These are phyloP conservation scores for Actinostola sp. DNA, from an alignment of 92 coral and sea anemone genomes.

Conservation along the genomic window DNA sequence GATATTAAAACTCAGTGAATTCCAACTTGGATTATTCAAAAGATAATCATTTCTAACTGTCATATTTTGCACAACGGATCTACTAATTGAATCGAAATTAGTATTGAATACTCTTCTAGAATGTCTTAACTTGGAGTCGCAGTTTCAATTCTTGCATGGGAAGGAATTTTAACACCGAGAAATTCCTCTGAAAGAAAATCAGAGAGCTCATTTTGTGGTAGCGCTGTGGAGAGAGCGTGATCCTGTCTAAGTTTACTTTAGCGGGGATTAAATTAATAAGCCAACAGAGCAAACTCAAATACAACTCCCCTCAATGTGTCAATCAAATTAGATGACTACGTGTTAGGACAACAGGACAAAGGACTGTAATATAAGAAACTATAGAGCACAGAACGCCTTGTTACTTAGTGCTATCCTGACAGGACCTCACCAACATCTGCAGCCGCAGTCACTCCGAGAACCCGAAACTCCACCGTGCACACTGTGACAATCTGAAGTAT, in stretches of 20 bases:
- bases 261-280: slow-evolving; percentile 62
- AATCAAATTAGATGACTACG: slow-evolving; percentile 62
- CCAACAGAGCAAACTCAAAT: slow-evolving; percentile 62
- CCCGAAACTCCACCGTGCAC: neutral
- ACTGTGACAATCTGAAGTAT: neutral
- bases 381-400: slow-evolving; percentile 17
- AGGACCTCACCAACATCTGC: slow-evolving; percentile 19
- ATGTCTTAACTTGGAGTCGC: neutral
- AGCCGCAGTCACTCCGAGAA: neutral
- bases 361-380: slow-evolving; percentile 33
- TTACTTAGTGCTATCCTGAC: slow-evolving; percentile 11
- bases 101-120: slow-evolving; percentile 9
- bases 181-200: neutral
- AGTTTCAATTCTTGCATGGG: too few relatives aligned
- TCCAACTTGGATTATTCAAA: slow-evolving; percentile 56
- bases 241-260: slow-evolving; percentile 25
- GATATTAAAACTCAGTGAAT: slow-evolving; percentile 64
- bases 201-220: neutral
- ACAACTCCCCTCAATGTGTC: slow-evolving; percentile 59
- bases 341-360: slow-evolving; percentile 49
- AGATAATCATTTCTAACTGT: slow-evolving; percentile 70
- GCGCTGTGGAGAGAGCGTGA: neutral
- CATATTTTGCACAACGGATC: slow-evolving; percentile 39
- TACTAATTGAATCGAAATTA: slow-evolving; percentile 45
- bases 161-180: neutral